phyloP scores from a whole-genome alignment of 2,113 vertebrate genomes.

The Prunella fulvescens region DNA sequence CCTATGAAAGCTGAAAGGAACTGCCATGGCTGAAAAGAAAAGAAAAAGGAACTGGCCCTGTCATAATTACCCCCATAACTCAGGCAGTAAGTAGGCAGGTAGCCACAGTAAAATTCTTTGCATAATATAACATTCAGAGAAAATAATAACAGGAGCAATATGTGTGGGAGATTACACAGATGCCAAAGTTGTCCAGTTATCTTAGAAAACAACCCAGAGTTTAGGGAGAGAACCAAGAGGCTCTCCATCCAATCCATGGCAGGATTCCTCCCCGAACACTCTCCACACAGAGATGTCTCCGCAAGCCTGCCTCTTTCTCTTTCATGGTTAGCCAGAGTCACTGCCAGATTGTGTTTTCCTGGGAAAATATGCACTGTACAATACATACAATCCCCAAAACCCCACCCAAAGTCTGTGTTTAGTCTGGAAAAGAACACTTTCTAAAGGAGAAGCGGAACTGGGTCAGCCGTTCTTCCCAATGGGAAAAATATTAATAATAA shows the following conservation, averaged over 20 bases:
- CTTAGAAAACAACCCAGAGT: neutral
- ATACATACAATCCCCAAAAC: constrained; percentile 44
- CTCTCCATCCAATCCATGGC: neutral
- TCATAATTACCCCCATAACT: neutral
- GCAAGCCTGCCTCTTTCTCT: neutral
- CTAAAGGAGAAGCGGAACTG: constrained; percentile 42
- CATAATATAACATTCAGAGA: neutral
- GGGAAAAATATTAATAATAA: constrained; percentile 59
- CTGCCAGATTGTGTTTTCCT: constrained; percentile 48
- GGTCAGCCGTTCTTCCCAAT: constrained; percentile 41
- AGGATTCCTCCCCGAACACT: neutral
- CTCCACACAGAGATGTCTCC: neutral
- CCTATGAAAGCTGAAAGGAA: constrained; percentile 56
- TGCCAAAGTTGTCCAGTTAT: neutral
- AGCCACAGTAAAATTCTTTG: constrained; percentile 6
- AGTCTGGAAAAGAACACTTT: constrained; percentile 55
- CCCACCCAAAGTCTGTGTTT: constrained; percentile 68
- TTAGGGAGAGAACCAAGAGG: neutral
- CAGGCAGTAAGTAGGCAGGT: neutral
- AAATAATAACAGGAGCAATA: neutral
- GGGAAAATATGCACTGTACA: constrained; percentile 59
- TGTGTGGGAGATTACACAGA: neutral
- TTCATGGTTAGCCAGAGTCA: constrained; percentile 30
- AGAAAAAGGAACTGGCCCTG: neutral
- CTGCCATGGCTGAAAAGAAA: neutral